Evolutionary conservation across 1,140 invertebrate genomes (phyloP).

Genomic region (Heliconius hewitsoni): DNA sequence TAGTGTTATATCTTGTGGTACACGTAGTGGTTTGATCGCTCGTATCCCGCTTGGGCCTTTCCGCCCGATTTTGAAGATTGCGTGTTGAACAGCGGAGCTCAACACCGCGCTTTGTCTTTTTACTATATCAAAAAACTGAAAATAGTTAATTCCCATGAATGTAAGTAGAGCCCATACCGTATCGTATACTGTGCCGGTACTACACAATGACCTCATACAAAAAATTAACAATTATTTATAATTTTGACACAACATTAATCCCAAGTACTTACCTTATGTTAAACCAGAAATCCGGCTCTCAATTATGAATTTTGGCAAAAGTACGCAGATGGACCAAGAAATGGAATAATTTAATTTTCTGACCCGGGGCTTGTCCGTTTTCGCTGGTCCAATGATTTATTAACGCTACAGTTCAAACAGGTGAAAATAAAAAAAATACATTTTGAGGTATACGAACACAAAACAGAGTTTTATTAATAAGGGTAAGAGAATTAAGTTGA

Average conservation of each 20-base stretch:
- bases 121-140: no score
- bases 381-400: constrained; percentile 45
- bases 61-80: no score
- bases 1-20: no score
- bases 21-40: no score
- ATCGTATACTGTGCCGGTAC: neutral
- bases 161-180: no score
- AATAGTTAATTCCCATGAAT: no score
- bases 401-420: constrained; percentile 29
- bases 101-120: no score
- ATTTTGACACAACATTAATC: neutral
- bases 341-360: constrained; percentile 61
- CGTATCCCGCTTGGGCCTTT: no score
- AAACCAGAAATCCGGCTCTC: constrained; percentile 52
- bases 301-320: constrained; percentile 58
- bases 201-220: no score
- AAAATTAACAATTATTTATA: neutral
- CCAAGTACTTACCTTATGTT: neutral
- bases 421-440: constrained; percentile 15
- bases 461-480: neutral
- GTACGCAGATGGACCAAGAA: constrained; percentile 57
- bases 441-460: neutral
- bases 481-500: constrained; percentile 6
- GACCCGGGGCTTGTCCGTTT: constrained; percentile 41
- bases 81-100: no score